phyloP scores from a whole-genome alignment of 2,888 invertebrate genomes.

The Aspidapion aeneum region DNA sequence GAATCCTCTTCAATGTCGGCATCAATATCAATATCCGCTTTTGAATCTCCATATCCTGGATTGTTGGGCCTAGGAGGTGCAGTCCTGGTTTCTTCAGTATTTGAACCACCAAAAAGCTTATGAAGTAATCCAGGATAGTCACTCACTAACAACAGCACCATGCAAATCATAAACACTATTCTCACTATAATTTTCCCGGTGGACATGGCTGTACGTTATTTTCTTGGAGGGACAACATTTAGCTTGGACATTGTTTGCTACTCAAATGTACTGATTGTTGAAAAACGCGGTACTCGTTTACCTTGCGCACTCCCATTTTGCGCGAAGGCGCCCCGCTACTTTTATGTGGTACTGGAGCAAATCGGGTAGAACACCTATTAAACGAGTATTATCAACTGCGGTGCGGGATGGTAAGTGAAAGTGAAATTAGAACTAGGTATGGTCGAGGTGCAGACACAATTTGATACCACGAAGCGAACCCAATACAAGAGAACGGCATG shows the following conservation, averaged over 20 bases:
- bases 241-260: slow-evolving; percentile 21
- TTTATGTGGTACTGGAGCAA: slow-evolving; percentile 4
- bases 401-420: too few species aligned
- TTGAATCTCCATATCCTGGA: slow-evolving; percentile 47
- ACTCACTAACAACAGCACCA: slow-evolving; percentile 54
- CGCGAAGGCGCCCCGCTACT: slow-evolving; percentile 29
- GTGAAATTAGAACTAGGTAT: neutral
- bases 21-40: slow-evolving; percentile 48
- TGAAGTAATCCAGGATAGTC: slow-evolving; percentile 53
- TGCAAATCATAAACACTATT: slow-evolving; percentile 52
- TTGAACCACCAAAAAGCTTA: slow-evolving; percentile 49
- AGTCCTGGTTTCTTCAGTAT: slow-evolving; percentile 39
- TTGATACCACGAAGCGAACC: too few species aligned
- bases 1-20: slow-evolving; percentile 50
- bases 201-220: slow-evolving; percentile 40
- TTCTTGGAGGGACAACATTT: slow-evolving; percentile 24
- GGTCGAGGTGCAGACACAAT: neutral
- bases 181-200: slow-evolving; percentile 47
- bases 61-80: slow-evolving; percentile 41
- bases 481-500: neutral
- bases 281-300: slow-evolving; percentile 32
- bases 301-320: slow-evolving; percentile 32
- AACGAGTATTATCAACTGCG: neutral
- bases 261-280: slow-evolving; percentile 27
- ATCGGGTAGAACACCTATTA: neutral